Evolutionary conservation across 2,113 vertebrate species (phyloP), one percentile per base, ranked within the genome.

Genomic region (Melanostigma gelatinosum): DNA sequence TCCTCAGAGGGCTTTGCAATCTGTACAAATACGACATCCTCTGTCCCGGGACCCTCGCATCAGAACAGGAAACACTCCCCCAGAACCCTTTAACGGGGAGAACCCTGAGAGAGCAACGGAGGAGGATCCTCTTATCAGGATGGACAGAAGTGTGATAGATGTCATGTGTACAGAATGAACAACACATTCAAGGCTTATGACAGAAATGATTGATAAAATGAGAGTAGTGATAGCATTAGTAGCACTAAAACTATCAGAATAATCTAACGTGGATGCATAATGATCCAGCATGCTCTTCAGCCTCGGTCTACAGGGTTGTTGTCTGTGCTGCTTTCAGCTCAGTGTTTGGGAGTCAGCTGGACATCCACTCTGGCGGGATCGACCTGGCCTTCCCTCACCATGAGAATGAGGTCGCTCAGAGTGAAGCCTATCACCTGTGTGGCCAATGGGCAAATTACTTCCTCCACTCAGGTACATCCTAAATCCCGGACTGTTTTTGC

Each of bases 311-410:
- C n/a, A 3, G 10, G n/a, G 48, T 10, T 29, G 10, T 69, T n/a
- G 6, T 61, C 16, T 79, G 24, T 46, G 42, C 0, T 36, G 60
- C 6, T 18, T 60, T 32, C 64, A 99, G 98, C 75, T 89, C 94
- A 8, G 94, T 98, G 65, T 99, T 99, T 87, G 98, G 98, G 60
- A 95, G 92, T 75, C 96, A 96, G 65, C 91, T 99, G 90, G 98
- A 99, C 75, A 96, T 99, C 86, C 98, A 99, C 90, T 96, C 96
- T 0, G 98, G 98, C 66, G 98, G 98, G 0, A 93, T 96, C 2
- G 98, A 99, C 85, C 90, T 99, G 67, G 98, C 97, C 4, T 99
- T 99, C 80, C 98, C 98, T 15, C 98, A 99, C 91, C 98, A 99
- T 0, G 98, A 99, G 87, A 99, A 99, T 0, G 98, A 99, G 91